Base-by-base conservation (phyloP, 2,888 invertebrate species). In the Cordilura impudica region DNA sequence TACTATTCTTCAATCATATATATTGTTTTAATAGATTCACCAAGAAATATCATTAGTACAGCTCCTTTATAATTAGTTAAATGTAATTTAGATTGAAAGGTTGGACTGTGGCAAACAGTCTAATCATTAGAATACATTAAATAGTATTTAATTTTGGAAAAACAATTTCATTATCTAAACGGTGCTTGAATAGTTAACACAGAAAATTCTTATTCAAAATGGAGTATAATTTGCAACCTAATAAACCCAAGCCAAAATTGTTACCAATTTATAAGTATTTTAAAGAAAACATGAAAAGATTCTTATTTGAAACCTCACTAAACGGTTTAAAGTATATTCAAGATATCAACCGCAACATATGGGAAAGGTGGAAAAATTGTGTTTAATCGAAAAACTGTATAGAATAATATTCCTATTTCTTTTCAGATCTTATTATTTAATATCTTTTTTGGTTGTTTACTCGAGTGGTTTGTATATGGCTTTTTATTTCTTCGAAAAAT, bases 251-350 rank as follows among this genome's bases (percentile, higher is more conserved):
- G 63, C 1, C 45, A 26, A 75, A 74, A 49, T 14, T 49, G 12
- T 31, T 79, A 29, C 77, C 75, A 19, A 26, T 76, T 1, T 29
- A 51, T 19, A n/a, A 45, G 2, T 73, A 73, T 60, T 76, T 76
- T 58, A 58, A 53, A 14, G 45, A 65, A 53, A 80, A 76, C 49
- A 1, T 65, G 0, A 72, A 31, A 65, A 58, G 54, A 54, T 77
- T 69, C 70, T 29, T 72, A 6, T 4, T 39, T 2, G 80, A 76
- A 67, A 75, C 75, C 12, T 71, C 71, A 7, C 47, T 79, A 23
- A 71, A 78, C 47, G 81, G 81, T 12, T 66, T 81, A 16, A 81
- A 78, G 23, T 81, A 81, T 16, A 53, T 78, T 2, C 18, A 14
- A 8, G 74, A 78, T 51, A 21, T 43, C 4, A 14, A 56, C 2